Conservation (phyloP, 1,140 invertebrate species). For the Magallana angulata region DNA sequence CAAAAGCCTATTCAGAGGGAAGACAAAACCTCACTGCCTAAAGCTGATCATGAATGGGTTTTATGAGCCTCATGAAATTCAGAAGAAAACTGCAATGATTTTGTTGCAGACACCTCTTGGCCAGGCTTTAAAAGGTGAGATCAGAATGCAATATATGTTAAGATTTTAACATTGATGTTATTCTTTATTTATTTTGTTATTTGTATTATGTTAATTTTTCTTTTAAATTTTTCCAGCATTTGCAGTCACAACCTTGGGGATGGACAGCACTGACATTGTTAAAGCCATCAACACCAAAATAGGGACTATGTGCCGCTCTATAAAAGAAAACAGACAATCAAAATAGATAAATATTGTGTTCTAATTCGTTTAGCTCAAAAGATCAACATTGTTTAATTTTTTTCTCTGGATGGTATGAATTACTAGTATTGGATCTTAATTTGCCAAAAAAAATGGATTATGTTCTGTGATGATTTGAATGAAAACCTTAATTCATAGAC, state of each 20-base stretch:
- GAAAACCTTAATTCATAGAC: no score
- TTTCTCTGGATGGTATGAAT: no score
- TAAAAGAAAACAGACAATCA: neutral
- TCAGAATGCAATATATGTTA: neutral
- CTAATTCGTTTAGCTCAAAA: neutral
- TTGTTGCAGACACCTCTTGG: slow-evolving; percentile 29
- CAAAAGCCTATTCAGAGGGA: slow-evolving; percentile 17
- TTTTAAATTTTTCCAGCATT: neutral
- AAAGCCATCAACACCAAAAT: slow-evolving; percentile 4
- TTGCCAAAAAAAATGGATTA: no score
- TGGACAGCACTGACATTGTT: slow-evolving; percentile 8
- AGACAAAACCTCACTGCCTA: slow-evolving; percentile 38
- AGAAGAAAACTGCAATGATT: slow-evolving; percentile 11
- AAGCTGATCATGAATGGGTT: slow-evolving; percentile 45
- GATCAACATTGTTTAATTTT: no score
- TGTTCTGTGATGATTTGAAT: no score
- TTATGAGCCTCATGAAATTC: slow-evolving; percentile 29
- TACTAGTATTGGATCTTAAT: no score
- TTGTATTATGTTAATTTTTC: neutral
- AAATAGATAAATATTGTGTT: neutral
- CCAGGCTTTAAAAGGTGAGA: slow-evolving; percentile 43
- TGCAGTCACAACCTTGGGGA: neutral
- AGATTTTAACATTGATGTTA: neutral
- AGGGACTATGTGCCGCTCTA: neutral
- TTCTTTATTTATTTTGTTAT: neutral